Evolutionary conservation across 2,113 vertebrate genomes (phyloP).

Genomic region (Lampris megalopsis): DNA sequence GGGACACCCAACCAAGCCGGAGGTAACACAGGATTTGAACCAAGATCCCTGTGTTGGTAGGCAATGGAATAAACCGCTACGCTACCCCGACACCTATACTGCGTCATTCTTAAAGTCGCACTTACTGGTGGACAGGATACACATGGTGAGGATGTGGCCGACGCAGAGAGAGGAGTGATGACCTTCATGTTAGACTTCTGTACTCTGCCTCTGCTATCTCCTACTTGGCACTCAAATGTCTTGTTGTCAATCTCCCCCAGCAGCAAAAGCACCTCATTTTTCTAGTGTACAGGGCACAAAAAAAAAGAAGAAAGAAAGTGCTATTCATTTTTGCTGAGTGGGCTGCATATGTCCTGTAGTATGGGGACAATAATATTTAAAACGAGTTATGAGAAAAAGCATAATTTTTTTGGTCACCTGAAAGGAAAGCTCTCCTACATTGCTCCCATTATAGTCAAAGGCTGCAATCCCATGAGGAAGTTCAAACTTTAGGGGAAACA

Average conservation of each 20-base stretch:
- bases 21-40: too few species aligned
- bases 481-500: conserved; percentile 80
- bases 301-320: too few species aligned
- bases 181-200: conserved; percentile 83
- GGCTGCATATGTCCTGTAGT: neutral
- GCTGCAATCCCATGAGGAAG: conserved; percentile 86
- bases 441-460: conserved; percentile 81
- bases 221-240: conserved; percentile 85
- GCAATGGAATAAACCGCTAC: too few species aligned
- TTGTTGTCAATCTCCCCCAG: conserved; percentile 79
- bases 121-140: conserved; percentile 44
- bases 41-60: too few species aligned
- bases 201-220: conserved; percentile 77
- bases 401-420: conserved; percentile 81
- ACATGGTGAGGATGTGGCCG: conserved; percentile 32
- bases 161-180: conserved; percentile 80
- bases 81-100: too few species aligned
- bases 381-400: neutral
- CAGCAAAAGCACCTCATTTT: conserved; percentile 84
- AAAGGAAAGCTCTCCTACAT: conserved; percentile 82
- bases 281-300: conserved; percentile 64
- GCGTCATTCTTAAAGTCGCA: too few species aligned
- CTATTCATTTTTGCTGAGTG: too few species aligned
- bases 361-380: neutral
- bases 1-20: too few species aligned